These are phyloP conservation scores for Calonectris borealis DNA, from an alignment of 2,113 vertebrate species.

Conservation along the genomic window DNA sequence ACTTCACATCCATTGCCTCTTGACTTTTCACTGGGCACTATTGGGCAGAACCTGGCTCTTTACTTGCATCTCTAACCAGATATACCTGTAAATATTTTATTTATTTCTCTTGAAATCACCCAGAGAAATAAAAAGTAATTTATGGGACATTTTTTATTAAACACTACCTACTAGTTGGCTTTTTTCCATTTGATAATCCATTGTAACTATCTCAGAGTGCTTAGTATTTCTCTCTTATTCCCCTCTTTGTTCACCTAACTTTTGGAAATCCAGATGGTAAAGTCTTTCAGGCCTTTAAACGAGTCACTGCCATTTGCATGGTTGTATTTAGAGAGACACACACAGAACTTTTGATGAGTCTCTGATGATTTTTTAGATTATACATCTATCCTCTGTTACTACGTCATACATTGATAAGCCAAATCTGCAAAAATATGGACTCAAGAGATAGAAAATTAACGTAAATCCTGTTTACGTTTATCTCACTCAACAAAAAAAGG, in stretches of 20 bases:
- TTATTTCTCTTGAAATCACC: background rate
- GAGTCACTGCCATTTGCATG: background rate
- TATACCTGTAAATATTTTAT: background rate
- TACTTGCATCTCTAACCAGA: background rate
- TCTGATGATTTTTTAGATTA: background rate
- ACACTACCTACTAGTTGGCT: background rate
- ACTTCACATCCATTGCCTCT: fast-evolving
- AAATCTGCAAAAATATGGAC: background rate
- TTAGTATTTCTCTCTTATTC: background rate
- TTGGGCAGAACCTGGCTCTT: background rate
- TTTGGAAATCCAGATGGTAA: background rate
- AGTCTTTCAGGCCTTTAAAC: background rate
- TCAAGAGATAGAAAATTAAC: background rate
- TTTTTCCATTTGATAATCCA: background rate
- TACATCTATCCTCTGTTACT: background rate
- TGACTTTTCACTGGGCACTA: background rate
- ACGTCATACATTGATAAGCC: background rate
- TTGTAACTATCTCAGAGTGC: background rate
- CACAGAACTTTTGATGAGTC: background rate
- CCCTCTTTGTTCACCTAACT: background rate
- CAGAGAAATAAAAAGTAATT: background rate
- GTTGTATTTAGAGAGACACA: background rate
- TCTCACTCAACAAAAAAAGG: background rate
- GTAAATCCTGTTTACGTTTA: background rate
- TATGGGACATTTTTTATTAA: background rate